phyloP scores from a whole-genome alignment of 2,113 vertebrate species.

The Pithys albifrons region DNA sequence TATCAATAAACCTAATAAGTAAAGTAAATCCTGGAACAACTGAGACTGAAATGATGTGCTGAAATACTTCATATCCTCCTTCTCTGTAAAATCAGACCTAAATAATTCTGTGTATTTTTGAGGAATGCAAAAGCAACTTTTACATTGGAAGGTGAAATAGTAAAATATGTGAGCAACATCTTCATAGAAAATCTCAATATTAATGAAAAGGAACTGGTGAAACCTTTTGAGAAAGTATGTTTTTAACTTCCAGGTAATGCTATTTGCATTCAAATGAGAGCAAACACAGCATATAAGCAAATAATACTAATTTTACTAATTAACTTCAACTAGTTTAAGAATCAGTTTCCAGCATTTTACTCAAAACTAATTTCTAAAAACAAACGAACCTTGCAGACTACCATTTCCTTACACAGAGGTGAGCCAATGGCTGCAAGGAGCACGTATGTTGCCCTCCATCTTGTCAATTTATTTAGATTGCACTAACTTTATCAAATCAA shows the following conservation, averaged over 20 bases:
- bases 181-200: background rate
- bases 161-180: background rate
- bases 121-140: background rate
- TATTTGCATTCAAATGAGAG: background rate
- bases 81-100: background rate
- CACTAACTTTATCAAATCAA: background rate
- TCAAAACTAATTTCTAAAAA: background rate
- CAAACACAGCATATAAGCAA: background rate
- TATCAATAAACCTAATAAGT: background rate
- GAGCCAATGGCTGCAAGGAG: background rate
- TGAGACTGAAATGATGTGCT: background rate
- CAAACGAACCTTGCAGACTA: background rate
- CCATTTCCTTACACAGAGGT: background rate
- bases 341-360: background rate
- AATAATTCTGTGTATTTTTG: background rate
- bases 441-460: background rate
- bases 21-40: background rate
- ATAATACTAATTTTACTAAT: background rate
- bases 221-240: background rate
- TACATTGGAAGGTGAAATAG: background rate
- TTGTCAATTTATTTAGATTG: background rate
- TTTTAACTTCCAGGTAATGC: background rate
- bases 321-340: background rate
- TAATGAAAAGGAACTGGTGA: background rate
- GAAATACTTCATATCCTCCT: background rate